phyloP scores from a whole-genome alignment of 2,113 vertebrate genomes.

The Malurus alboscapulatus region DNA sequence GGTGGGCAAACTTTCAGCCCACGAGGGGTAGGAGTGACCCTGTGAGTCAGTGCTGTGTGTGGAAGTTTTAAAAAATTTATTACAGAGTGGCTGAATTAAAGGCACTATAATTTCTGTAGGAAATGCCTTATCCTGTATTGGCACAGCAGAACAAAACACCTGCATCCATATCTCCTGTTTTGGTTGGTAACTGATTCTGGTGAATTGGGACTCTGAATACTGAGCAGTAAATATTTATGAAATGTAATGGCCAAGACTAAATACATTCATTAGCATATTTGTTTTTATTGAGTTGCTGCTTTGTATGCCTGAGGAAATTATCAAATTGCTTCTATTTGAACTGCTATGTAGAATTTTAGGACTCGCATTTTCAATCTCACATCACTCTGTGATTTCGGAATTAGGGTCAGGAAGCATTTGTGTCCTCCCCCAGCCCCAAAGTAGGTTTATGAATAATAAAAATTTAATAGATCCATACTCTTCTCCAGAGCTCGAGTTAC shows the following conservation, averaged over 20 bases:
- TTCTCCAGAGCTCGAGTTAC: background rate
- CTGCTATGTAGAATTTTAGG: background rate
- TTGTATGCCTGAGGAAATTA: conserved; percentile 12
- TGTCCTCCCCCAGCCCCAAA: background rate
- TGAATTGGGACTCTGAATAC: background rate
- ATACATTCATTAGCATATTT: conserved; percentile 15
- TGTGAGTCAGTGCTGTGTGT: background rate
- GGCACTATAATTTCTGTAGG: background rate
- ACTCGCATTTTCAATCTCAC: background rate
- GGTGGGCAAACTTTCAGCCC: background rate
- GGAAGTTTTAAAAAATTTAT: background rate
- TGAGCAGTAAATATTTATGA: conserved; percentile 22
- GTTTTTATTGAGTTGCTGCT: conserved; percentile 13
- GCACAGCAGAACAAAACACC: background rate
- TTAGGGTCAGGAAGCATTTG: background rate
- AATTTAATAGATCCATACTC: background rate
- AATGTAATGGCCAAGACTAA: conserved; percentile 31
- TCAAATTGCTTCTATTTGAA: background rate
- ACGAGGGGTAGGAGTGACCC: background rate
- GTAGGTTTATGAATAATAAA: background rate
- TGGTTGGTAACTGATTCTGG: background rate
- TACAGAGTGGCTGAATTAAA: background rate
- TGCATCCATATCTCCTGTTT: background rate
- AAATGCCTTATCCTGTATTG: accelerated
- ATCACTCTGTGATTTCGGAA: background rate